Conservation (phyloP, 1,140 invertebrate species). For the Drosophila varians region DNA sequence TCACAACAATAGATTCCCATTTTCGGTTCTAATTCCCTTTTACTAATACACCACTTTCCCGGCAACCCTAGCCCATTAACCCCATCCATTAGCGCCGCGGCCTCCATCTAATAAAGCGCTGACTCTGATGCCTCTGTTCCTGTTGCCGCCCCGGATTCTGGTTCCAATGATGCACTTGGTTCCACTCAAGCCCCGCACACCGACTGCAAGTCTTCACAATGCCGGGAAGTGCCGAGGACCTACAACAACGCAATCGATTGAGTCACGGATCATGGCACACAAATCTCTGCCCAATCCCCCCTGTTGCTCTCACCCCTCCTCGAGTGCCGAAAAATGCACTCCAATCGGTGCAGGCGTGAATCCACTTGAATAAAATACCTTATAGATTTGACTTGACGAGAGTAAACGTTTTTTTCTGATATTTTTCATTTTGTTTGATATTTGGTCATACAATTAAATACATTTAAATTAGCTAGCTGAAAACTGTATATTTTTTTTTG, state of each 20-base stretch:
- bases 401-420: no score
- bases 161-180: constrained; percentile 19
- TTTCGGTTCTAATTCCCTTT: constrained; percentile 44
- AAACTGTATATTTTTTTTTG: not conserved
- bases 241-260: constrained; percentile 19
- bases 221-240: constrained; percentile 25
- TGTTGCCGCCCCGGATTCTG: constrained; percentile 1
- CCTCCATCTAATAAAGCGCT: constrained; percentile 46
- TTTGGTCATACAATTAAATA: no score
- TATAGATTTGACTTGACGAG: no score
- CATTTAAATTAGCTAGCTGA: no score
- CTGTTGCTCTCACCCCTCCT: not conserved
- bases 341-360: constrained; percentile 7
- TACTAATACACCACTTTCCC: constrained; percentile 43
- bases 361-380: not conserved
- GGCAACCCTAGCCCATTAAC: constrained; percentile 51
- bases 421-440: no score
- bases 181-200: constrained; percentile 4
- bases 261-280: constrained; percentile 32
- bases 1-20: constrained; percentile 36
- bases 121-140: constrained; percentile 26
- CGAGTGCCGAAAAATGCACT: constrained; percentile 30
- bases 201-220: constrained; percentile 12
- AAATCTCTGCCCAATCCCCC: constrained; percentile 23
- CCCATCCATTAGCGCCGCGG: constrained; percentile 45